Base-by-base conservation (phyloP, 2,113 vertebrate species). In the Sula dactylatra region DNA sequence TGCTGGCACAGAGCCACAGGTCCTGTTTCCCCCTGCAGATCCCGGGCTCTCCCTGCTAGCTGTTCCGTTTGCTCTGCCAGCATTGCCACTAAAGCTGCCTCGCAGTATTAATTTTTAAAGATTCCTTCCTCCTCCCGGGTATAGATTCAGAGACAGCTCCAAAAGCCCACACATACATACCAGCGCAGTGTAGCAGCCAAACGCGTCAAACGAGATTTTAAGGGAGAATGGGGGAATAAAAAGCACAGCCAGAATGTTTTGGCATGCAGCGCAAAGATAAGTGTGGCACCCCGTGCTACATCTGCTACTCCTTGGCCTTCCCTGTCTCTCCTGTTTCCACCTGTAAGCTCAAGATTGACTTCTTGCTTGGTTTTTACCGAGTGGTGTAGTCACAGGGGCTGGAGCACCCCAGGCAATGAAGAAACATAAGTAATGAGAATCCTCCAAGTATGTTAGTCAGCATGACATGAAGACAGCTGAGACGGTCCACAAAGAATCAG, bases 91-190 rank as follows among this genome's bases (percentile, higher is more conserved):
- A 91, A 91, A 93, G 93, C 95, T 96, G 93, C 95, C 92, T 97
- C 36, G 27, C 92, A 86, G 89, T 77, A 95, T 96, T 97, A 94
- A 96, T 96, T 92, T 94, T 96, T 97, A 96, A 97, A 95, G 94
- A 82, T 86, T 96, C 82, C 69, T 91, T 93, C 86, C 87, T 93
- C 94, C 91, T 96, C 87, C 82, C 54, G 54, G 95, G 93, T 92
- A 94, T 82, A 92, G 89, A 97, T 93, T 92, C 91, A 76, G 67
- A 93, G 90, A 52, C 94, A 87, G 93, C 93, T 97, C 89, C 93
- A 92, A 79, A 86, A 97, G 88, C 92, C 87, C 86, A 81, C 95
- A 93, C 82, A 59, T 80, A 56, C 58, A 45, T n/a, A 95, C 66
- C 79, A 93, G 96, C 5, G 0, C 74, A 64, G 85, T 31, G 13